Evolutionary conservation across 2,113 vertebrate species (phyloP), one percentile per base, ranked within the genome.

Genomic region (Oncorhynchus mykiss): DNA sequence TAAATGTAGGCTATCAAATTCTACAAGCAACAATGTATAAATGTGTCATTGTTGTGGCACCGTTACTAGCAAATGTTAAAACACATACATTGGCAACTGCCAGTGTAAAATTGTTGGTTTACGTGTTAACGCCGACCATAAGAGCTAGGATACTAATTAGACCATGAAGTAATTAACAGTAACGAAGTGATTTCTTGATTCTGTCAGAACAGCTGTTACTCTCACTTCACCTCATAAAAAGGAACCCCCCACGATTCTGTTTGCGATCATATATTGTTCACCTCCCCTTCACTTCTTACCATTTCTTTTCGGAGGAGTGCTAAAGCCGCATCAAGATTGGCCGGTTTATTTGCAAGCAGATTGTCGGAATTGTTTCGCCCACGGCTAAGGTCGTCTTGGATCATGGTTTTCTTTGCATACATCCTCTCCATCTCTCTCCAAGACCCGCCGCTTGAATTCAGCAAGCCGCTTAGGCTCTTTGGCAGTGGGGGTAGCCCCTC

Each of bases 381-480:
- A 62, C 95, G 94, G 91, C 94, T 97, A 92, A 99, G 91, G 86
- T 98, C 97, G 93, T 99, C 96, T 86, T 99, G 97, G 92, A 99
- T 99, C 92, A 96, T 96, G 77, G 95, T 97, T 68, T 97, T 98
- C 94, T 98, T 97, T 34, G 95, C 95, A 90, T 98, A 97, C 86
- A 99, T 93, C 80, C 97, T 90, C 93, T 99, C 95, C 94, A 99
- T 95, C 76, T 96, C 96, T 75, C 97, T 91, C 96, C 96, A 98
- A 54, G 96, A 97, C 78, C 96, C 96, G 78, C 97, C 95, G 83
- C 97, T 96, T 5, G 97, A 98, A 92, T 96, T 96, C 68, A 99
- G 92, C 86, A 99, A 91, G 80, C 97, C 97, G 92, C 97, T 97
- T 80, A 99, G 92, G 92, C 97, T 98, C 91, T 97, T 96, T 73